phyloP scores from a whole-genome alignment of 2,113 vertebrate genomes.

The Ictalurus punctatus region DNA sequence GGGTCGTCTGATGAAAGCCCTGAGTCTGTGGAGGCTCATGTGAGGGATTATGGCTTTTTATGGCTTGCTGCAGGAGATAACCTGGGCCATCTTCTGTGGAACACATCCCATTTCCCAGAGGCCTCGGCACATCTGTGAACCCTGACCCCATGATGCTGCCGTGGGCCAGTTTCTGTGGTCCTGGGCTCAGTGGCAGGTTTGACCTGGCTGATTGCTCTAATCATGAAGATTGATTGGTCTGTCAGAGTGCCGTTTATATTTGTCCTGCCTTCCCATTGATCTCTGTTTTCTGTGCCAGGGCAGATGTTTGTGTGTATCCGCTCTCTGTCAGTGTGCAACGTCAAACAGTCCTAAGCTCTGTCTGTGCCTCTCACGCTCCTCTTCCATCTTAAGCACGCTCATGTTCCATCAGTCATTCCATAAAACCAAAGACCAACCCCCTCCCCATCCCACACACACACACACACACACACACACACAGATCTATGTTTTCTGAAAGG shows the following conservation, averaged over 20 bases:
- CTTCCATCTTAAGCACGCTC: slow-evolving; percentile 22
- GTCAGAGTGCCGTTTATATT: slow-evolving; percentile 38
- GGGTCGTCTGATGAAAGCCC: slow-evolving; percentile 32
- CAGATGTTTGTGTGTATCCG: slow-evolving; percentile 40
- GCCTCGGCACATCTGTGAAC: slow-evolving; percentile 48
- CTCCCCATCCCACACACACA: background rate
- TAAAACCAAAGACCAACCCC: background rate
- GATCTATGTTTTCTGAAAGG: slow-evolving; percentile 25
- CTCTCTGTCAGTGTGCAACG: slow-evolving; percentile 59
- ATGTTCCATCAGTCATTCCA: slow-evolving; percentile 25
- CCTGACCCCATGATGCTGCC: slow-evolving; percentile 47
- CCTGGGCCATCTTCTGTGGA: slow-evolving; percentile 50
- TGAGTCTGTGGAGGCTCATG: slow-evolving; percentile 50
- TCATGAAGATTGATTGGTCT: slow-evolving; percentile 47
- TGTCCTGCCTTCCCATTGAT: slow-evolving; percentile 40
- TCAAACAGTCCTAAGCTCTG: slow-evolving; percentile 44
- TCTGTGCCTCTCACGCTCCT: slow-evolving; percentile 32
- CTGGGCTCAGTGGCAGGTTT: slow-evolving; percentile 21
- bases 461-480: slow-evolving; percentile 8
- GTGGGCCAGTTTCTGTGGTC: slow-evolving; percentile 25
- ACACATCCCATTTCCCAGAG: slow-evolving; percentile 35
- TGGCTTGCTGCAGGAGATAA: slow-evolving; percentile 52
- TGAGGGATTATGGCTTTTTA: slow-evolving; percentile 46
- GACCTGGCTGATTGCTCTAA: slow-evolving; percentile 47
- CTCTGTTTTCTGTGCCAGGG: slow-evolving; percentile 34